Percentiles rank a stretch among this genome's conserved stretches.
phyloP scores from a whole-genome alignment of 2,113 vertebrate genomes.

The Stegostoma tigrinum region DNA sequence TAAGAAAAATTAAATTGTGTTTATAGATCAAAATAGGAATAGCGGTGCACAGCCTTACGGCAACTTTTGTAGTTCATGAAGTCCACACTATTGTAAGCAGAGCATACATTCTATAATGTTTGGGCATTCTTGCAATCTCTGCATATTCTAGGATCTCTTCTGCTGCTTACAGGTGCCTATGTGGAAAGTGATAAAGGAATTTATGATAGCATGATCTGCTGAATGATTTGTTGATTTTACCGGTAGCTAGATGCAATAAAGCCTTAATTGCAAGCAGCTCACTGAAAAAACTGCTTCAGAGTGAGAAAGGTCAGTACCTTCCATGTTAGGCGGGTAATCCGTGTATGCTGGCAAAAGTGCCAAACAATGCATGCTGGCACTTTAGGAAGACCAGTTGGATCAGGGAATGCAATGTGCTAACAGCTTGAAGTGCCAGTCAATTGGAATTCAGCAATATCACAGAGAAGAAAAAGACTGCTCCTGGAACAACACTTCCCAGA shows the following conservation, averaged over 20 bases:
- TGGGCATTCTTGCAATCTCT: neutral
- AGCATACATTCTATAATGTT: neutral
- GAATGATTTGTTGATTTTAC: neutral
- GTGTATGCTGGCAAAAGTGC: too few relatives aligned
- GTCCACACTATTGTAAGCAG: neutral
- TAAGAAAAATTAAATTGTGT: neutral
- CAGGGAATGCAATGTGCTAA: too few relatives aligned
- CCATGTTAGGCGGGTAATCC: too few relatives aligned
- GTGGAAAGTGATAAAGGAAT: neutral
- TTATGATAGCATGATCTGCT: neutral
- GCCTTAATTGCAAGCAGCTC: neutral
- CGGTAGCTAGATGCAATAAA: neutral
- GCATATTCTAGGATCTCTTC: neutral
- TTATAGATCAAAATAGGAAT: neutral
- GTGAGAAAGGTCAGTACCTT: too few relatives aligned
- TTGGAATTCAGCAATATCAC: too few relatives aligned
- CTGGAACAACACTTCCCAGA: too few relatives aligned
- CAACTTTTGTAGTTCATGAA: neutral
- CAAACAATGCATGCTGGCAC: too few relatives aligned
- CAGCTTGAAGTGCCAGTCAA: too few relatives aligned
- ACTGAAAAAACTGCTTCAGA: neutral
- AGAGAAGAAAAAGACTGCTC: too few relatives aligned
- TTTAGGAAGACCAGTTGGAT: too few relatives aligned
- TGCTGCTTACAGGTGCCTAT: neutral
- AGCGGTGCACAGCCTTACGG: neutral